Evolutionary conservation across 2,113 vertebrate genomes (phyloP).

Genomic region (Morone chrysops): DNA sequence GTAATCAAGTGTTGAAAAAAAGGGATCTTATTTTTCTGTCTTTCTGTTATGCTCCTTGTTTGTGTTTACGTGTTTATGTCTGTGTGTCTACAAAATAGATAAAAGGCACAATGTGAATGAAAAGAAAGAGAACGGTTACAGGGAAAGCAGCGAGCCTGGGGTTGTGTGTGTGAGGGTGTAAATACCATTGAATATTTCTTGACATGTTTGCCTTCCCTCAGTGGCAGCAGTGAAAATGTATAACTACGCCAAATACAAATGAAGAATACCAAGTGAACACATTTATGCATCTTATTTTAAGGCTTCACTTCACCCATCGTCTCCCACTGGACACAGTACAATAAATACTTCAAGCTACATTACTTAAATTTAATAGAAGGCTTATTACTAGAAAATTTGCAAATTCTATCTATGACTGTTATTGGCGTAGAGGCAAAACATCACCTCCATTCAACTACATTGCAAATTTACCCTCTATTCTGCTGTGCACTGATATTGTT

Average conservation of each 20-base stretch:
- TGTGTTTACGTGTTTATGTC: constrained; percentile 30
- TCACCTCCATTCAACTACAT: constrained; percentile 24
- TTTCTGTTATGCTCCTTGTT: constrained; percentile 40
- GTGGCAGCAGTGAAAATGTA: constrained; percentile 35
- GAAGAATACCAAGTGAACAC: constrained; percentile 50
- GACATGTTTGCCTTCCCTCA: constrained; percentile 27
- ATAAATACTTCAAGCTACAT: constrained; percentile 68
- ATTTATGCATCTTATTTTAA: constrained; percentile 57
- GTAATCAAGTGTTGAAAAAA: constrained; percentile 68
- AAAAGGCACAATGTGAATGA: constrained; percentile 51
- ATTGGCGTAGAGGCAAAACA: not conserved
- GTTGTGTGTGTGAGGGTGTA: constrained; percentile 29
- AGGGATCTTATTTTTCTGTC: constrained; percentile 43
- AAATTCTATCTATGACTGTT: constrained; percentile 38
- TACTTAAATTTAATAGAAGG: constrained; percentile 64
- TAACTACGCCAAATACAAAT: not conserved
- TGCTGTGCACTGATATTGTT: constrained; percentile 29
- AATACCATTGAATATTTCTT: constrained; percentile 25
- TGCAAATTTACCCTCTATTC: constrained; percentile 36
- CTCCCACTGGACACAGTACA: constrained; percentile 45
- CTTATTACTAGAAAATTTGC: constrained; percentile 55
- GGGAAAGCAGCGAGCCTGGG: constrained; percentile 2
- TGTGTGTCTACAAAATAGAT: constrained; percentile 32
- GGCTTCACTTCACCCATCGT: constrained; percentile 55
- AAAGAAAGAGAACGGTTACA: constrained; percentile 55